Conservation (phyloP, 2,888 invertebrate species). For the Bruchidius siliquastri region DNA sequence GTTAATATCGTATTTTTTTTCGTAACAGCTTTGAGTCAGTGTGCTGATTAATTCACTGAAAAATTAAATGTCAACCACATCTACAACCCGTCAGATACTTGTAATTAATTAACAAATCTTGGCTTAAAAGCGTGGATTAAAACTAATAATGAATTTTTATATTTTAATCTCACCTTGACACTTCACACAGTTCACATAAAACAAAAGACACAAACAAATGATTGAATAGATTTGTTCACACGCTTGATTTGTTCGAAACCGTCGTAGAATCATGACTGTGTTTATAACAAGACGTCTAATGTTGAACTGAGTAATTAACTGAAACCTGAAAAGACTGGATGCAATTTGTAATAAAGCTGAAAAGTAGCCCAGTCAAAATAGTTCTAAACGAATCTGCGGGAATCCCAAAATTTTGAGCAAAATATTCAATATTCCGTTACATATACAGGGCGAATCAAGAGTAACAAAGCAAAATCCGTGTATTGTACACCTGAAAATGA, state of each 20-base stretch:
- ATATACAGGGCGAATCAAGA: too few species aligned
- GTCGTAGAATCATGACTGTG: neutral
- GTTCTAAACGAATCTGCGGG: neutral
- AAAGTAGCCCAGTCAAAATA: neutral
- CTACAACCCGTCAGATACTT: neutral
- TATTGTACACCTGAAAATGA: too few species aligned
- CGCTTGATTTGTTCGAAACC: neutral
- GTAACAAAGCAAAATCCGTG: too few species aligned
- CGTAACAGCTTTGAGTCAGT: neutral
- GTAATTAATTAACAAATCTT: neutral
- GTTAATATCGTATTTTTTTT: neutral
- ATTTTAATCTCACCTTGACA: neutral
- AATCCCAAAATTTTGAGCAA: neutral
- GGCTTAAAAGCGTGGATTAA: neutral
- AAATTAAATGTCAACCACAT: neutral
- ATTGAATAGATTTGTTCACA: neutral
- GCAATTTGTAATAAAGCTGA: neutral
- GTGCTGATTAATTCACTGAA: neutral
- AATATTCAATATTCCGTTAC: neutral
- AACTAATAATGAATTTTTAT: neutral
- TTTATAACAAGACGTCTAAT: neutral
- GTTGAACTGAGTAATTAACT: neutral
- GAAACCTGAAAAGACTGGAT: neutral
- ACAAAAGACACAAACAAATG: neutral
- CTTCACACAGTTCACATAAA: neutral